Conservation (phyloP, 2,113 vertebrate species). For the Apodemus speciosus region DNA sequence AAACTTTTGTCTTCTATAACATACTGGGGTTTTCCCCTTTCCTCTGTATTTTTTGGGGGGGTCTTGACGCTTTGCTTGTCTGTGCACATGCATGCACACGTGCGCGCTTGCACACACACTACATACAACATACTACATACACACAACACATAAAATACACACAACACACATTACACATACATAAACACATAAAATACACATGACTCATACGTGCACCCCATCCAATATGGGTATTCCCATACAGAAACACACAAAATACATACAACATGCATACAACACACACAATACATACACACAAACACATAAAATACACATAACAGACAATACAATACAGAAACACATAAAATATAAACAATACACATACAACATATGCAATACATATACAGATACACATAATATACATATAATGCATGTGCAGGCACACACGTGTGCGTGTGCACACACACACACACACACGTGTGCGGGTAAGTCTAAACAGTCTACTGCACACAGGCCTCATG, state of each 20-base stretch:
- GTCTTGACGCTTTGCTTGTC: background rate
- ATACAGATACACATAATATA: background rate
- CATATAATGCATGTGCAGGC: background rate
- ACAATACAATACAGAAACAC: background rate
- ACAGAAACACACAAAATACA: background rate
- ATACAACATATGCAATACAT: background rate
- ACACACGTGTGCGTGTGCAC: background rate
- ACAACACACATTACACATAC: too few relatives aligned
- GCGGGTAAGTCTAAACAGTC: background rate
- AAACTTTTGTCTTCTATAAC: background rate
- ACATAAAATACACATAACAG: background rate
- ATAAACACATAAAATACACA: background rate
- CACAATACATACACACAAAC: background rate
- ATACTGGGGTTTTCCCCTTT: background rate
- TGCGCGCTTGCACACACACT: too few relatives aligned
- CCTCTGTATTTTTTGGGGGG: background rate
- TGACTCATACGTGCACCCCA: background rate
- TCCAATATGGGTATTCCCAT: background rate
- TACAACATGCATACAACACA: background rate
- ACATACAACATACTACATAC: background rate
- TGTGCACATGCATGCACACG: fast-evolving
- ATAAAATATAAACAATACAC: too few relatives aligned
- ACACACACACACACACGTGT: background rate
- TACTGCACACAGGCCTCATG: background rate
- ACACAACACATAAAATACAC: background rate